Percentiles rank a stretch among this genome's conserved stretches.
These are phyloP conservation scores for Emydoidea blandingii DNA, from an alignment of 2,797 vertebrate species.

Conservation along the genomic window DNA sequence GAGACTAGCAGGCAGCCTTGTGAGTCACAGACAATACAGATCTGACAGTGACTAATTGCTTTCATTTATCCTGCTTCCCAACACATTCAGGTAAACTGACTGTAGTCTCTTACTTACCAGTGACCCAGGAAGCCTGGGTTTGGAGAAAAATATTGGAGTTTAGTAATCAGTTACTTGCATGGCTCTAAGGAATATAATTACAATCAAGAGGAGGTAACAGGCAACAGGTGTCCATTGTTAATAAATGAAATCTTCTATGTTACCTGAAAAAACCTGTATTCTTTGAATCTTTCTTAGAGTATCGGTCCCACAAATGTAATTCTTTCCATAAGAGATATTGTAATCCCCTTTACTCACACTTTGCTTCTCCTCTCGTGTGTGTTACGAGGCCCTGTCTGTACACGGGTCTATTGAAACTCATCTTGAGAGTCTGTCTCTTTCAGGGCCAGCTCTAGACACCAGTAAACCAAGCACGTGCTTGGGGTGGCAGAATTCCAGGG, in stretches of 20 bases:
- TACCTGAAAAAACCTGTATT: background rate
- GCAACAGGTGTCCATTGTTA: fast-evolving
- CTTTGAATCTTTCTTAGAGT: background rate
- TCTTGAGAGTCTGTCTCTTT: background rate
- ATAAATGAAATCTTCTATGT: background rate
- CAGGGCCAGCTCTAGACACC: too few species aligned
- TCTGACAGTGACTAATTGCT: slow-evolving; percentile 90
- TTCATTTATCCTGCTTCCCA: slow-evolving; percentile 87
- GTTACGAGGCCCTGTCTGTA: background rate
- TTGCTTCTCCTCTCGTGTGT: background rate
- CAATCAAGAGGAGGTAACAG: background rate
- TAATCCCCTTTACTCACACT: background rate
- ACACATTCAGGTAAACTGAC: slow-evolving; percentile 85
- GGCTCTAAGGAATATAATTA: background rate
- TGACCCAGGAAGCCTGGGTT: slow-evolving; percentile 71
- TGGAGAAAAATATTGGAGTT: background rate
- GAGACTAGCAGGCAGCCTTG: slow-evolving; percentile 58
- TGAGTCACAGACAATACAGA: slow-evolving; percentile 82
- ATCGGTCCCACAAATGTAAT: background rate
- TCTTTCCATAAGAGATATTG: background rate
- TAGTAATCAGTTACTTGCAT: background rate
- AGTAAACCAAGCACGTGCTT: too few species aligned
- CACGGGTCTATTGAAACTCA: background rate
- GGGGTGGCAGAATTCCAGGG: too few species aligned
- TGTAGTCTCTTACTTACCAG: slow-evolving; percentile 86